phyloP scores from a whole-genome alignment of 2,797 vertebrate genomes.

The Gallinago solitaria region DNA sequence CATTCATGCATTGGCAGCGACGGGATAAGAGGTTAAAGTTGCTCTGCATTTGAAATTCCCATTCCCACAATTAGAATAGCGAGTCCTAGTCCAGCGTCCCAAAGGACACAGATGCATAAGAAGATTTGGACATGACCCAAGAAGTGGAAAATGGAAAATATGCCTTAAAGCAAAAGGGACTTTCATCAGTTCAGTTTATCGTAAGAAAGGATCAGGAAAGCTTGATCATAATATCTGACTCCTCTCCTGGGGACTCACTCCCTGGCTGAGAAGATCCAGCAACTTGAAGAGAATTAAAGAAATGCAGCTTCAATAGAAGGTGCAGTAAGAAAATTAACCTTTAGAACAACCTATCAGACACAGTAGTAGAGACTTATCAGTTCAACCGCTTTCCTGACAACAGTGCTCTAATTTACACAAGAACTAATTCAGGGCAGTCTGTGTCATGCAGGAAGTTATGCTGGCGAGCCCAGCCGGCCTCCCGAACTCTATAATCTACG shows the following conservation, averaged over 20 bases:
- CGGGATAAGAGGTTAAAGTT: not conserved
- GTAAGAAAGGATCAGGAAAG: not conserved
- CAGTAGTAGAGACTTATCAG: not conserved
- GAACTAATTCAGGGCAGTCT: slow-evolving; percentile 20
- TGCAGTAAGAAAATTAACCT: not conserved
- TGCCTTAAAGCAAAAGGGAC: slow-evolving; percentile 15
- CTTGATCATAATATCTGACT: not conserved
- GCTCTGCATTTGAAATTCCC: not conserved
- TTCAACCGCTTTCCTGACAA: slow-evolving; percentile 27
- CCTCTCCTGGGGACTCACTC: not conserved
- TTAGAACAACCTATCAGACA: not conserved
- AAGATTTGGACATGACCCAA: not conserved
- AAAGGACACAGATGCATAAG: slow-evolving; percentile 14
- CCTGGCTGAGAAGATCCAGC: not conserved
- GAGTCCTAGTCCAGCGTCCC: not conserved
- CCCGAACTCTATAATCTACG: slow-evolving; percentile 19
- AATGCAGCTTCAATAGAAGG: not conserved
- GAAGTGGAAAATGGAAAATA: slow-evolving; percentile 22
- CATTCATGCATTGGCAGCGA: not conserved
- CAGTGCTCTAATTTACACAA: slow-evolving; percentile 31
- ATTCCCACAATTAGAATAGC: slow-evolving; percentile 18
- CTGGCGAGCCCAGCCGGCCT: not conserved
- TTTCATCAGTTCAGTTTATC: not conserved
- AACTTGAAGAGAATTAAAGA: not conserved
- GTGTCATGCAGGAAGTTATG: slow-evolving; percentile 57